Conservation (phyloP, 2,113 vertebrate species). For the Hyla sarda region DNA sequence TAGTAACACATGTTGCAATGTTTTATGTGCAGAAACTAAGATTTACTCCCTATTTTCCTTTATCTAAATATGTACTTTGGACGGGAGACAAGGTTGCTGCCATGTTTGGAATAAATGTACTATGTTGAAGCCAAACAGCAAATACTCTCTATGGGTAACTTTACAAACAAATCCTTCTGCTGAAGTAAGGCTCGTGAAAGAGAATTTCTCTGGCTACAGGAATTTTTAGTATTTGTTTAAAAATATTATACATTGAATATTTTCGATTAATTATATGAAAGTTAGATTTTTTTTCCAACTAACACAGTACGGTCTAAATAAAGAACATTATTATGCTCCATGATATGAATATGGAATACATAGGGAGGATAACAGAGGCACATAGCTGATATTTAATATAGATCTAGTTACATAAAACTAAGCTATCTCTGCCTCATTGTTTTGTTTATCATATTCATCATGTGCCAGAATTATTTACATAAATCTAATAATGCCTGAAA, state of each 20-base stretch:
- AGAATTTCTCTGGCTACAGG: neutral
- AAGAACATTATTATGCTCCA: neutral
- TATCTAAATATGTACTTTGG: constrained; percentile 10
- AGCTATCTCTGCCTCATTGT: neutral
- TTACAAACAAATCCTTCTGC: constrained; percentile 8
- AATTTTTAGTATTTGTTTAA: neutral
- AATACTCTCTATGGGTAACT: constrained; percentile 9
- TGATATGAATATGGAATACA: neutral
- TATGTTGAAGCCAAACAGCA: neutral
- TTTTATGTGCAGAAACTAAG: neutral
- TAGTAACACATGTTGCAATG: neutral
- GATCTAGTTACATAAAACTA: neutral
- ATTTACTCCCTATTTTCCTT: constrained; percentile 5
- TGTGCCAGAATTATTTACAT: neutral
- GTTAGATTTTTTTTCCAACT: no score
- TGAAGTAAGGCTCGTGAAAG: neutral
- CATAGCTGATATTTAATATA: neutral
- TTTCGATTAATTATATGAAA: no score
- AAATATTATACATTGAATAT: no score
- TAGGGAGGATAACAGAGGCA: neutral
- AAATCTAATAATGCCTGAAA: neutral
- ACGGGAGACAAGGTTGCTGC: neutral
- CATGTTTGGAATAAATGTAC: constrained; percentile 3
- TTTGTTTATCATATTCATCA: neutral
- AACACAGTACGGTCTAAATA: no score